Evolutionary conservation across 2,797 vertebrate species (phyloP).

Genomic region (Orestias chungarensis): DNA sequence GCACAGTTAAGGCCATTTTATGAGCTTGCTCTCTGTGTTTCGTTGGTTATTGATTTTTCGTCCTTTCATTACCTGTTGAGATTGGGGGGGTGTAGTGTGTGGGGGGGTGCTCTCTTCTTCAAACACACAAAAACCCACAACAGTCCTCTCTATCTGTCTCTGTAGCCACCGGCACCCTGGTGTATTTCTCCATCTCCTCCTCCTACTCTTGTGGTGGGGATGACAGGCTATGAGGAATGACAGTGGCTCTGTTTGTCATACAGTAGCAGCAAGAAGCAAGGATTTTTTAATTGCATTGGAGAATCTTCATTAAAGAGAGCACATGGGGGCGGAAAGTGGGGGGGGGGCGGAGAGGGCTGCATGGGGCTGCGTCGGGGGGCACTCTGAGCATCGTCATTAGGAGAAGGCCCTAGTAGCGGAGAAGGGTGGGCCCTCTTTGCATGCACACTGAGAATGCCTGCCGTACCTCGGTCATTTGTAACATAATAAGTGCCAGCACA

Average conservation of each 20-base stretch:
- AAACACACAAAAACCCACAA: constrained; percentile 52
- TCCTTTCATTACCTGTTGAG: constrained; percentile 81
- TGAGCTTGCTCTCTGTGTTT: constrained; percentile 71
- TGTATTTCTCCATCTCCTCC: constrained; percentile 77
- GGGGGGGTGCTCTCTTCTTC: constrained; percentile 60
- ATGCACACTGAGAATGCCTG: constrained; percentile 95
- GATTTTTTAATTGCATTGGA: constrained; percentile 98
- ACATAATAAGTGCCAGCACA: constrained; percentile 99
- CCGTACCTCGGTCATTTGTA: constrained; percentile 99
- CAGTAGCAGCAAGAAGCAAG: constrained; percentile 86
- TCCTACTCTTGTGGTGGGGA: constrained; percentile 59
- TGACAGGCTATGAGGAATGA: constrained; percentile 79
- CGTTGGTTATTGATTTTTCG: constrained; percentile 78
- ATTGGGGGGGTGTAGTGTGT: constrained; percentile 35
- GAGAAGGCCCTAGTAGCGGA: constrained; percentile 80
- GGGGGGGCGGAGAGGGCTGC: constrained; percentile 60
- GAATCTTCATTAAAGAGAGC: constrained; percentile 95
- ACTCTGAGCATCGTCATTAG: constrained; percentile 96
- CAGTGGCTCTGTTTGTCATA: constrained; percentile 83
- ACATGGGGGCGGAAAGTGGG: constrained; percentile 71
- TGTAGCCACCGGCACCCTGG: constrained; percentile 73
- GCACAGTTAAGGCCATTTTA: constrained; percentile 74
- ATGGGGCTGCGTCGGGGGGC: constrained; percentile 80
- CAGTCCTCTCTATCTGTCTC: constrained; percentile 68
- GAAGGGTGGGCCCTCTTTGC: constrained; percentile 89